Percentiles rank a stretch among this genome's conserved stretches.
Evolutionary conservation across 2,797 vertebrate genomes (phyloP).

Genomic region (Characodon lateralis): DNA sequence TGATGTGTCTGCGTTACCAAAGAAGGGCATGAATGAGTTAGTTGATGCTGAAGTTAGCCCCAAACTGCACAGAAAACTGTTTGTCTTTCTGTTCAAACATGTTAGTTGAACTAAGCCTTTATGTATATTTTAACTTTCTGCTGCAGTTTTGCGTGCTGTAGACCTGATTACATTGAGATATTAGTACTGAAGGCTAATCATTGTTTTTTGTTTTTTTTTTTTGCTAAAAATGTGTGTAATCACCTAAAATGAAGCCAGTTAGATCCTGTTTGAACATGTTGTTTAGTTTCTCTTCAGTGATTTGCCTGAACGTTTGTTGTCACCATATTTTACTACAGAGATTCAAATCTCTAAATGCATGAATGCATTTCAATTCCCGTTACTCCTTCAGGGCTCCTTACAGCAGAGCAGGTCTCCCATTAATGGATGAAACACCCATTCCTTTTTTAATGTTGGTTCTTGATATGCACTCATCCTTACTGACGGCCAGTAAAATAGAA

Average conservation of each 20-base stretch:
- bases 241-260: not conserved
- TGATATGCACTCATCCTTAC: not conserved
- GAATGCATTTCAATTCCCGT: not conserved
- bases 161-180: not conserved
- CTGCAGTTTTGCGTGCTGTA: not conserved
- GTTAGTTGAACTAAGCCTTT: not conserved
- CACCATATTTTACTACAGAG: not conserved
- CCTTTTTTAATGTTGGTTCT: not conserved
- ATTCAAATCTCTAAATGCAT: conserved; percentile 4
- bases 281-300: not conserved
- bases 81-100: not conserved
- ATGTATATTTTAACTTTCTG: not conserved
- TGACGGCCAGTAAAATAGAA: not conserved
- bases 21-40: not conserved
- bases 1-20: too few relatives aligned
- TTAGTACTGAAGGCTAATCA: not conserved
- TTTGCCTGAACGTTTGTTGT: conserved; percentile 3
- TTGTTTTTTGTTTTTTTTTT: not conserved
- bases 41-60: not conserved
- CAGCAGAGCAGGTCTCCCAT: conserved; percentile 6
- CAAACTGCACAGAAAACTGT: not conserved
- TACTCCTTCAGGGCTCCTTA: not conserved
- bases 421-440: not conserved
- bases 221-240: too few relatives aligned
- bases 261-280: not conserved